These are phyloP conservation scores for Zeuzera pyrina DNA, from an alignment of 2,888 invertebrate species.

Conservation along the genomic window DNA sequence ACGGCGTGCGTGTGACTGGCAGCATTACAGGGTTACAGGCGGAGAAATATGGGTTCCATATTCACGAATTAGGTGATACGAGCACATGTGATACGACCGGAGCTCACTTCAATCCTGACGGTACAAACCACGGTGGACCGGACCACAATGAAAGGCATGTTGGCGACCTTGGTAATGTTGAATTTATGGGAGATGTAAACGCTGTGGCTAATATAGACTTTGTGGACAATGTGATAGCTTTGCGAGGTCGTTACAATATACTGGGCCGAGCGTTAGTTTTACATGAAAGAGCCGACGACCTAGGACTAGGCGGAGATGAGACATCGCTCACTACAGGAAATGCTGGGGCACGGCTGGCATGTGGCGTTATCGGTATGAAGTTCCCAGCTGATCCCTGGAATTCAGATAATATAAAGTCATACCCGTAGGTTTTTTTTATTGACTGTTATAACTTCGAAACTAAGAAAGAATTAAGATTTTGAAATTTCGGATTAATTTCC, in stretches of 20 bases:
- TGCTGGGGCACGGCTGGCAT: conserved; percentile 61
- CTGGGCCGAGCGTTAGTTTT: conserved; percentile 60
- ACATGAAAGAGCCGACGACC: conserved; percentile 54
- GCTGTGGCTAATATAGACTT: conserved; percentile 67
- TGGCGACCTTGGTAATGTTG: conserved; percentile 83
- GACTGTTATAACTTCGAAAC: too few species aligned
- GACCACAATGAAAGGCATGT: conserved; percentile 74
- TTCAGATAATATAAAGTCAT: too few species aligned
- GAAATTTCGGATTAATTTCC: too few species aligned
- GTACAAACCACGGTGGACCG: conserved; percentile 76
- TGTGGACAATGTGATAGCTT: conserved; percentile 55
- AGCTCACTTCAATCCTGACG: conserved; percentile 79
- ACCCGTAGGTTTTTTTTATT: too few species aligned
- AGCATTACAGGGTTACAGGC: conserved; percentile 58
- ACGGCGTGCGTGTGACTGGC: conserved; percentile 65
- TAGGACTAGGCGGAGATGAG: conserved; percentile 48
- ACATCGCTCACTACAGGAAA: conserved; percentile 58
- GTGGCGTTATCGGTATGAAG: conserved; percentile 57
- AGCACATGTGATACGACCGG: conserved; percentile 72
- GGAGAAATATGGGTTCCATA: conserved; percentile 76
- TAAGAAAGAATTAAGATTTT: too few species aligned
- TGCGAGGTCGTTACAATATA: conserved; percentile 52
- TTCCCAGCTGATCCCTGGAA: conserved; percentile 40
- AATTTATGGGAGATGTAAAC: conserved; percentile 50
- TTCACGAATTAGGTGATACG: conserved; percentile 74